Conservation (phyloP, 1,140 invertebrate genomes). For the Andrena cerasifolii region DNA sequence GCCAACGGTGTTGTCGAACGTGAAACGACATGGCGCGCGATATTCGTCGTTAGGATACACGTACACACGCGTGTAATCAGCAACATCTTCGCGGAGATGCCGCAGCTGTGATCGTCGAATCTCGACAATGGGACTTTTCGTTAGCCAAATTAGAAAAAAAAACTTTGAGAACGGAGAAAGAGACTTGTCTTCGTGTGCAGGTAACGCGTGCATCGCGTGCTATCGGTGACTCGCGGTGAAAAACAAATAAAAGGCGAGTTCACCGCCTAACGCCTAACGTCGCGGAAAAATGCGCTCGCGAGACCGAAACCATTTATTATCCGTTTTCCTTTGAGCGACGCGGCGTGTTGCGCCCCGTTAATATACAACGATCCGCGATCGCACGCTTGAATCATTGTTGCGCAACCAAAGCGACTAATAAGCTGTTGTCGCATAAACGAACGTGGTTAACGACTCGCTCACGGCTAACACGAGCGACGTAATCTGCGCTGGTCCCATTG, state of each 20-base stretch:
- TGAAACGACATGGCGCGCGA: slow-evolving; percentile 40
- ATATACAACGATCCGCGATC: slow-evolving; percentile 14
- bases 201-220: background rate
- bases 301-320: slow-evolving; percentile 36
- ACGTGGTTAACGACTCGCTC: slow-evolving; percentile 20
- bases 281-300: background rate
- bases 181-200: background rate
- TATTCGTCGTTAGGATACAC: slow-evolving; percentile 35
- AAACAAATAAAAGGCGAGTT: slow-evolving; percentile 31
- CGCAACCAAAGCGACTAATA: slow-evolving; percentile 39
- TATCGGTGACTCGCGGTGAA: slow-evolving; percentile 1
- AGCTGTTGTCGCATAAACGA: slow-evolving; percentile 38
- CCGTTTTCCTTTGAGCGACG: slow-evolving; percentile 17
- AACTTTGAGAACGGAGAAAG: background rate
- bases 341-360: slow-evolving; percentile 12
- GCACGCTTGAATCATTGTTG: slow-evolving; percentile 37
- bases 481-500: background rate
- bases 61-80: background rate
- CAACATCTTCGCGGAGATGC: slow-evolving; percentile 3
- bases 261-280: background rate
- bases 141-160: background rate
- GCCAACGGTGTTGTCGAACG: slow-evolving; percentile 58
- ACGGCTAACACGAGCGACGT: slow-evolving; percentile 7
- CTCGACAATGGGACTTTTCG: background rate
- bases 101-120: background rate